Conservation (phyloP, 1,140 invertebrate genomes). For the Cardiocondyla obscurior region DNA sequence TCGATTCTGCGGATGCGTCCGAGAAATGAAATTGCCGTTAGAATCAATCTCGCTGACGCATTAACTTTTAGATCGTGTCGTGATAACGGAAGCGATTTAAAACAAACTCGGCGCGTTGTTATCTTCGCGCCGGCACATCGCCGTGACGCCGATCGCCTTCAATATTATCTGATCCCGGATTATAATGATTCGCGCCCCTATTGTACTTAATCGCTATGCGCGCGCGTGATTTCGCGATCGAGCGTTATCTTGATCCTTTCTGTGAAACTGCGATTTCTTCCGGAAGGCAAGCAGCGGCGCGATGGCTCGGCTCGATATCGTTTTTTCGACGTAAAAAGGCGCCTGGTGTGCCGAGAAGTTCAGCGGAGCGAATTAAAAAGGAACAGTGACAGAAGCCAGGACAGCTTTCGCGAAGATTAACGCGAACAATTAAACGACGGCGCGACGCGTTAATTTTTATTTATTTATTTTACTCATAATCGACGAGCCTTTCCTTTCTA, state of each 20-base stretch:
- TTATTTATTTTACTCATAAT: neutral
- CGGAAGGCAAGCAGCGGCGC: neutral
- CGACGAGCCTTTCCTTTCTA: neutral
- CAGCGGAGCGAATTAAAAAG: neutral
- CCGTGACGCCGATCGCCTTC: constrained; percentile 32
- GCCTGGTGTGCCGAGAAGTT: neutral
- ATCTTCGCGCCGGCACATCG: constrained; percentile 16
- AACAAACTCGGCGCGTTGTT: neutral
- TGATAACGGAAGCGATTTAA: constrained; percentile 38
- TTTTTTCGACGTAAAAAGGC: constrained; percentile 6
- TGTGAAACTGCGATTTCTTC: constrained; percentile 49
- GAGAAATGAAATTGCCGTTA: constrained; percentile 34
- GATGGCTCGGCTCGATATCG: neutral
- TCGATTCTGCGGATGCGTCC: neutral
- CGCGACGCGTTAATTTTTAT: neutral
- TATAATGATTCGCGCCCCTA: constrained; percentile 23
- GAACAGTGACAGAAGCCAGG: neutral
- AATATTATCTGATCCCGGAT: constrained; percentile 34
- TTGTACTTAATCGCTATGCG: constrained; percentile 36
- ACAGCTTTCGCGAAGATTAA: constrained; percentile 10
- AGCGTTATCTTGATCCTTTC: constrained; percentile 49
- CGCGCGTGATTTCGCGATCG: neutral
- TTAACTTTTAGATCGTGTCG: constrained; percentile 36
- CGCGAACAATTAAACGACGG: constrained; percentile 1
- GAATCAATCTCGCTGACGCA: constrained; percentile 42